Evolutionary conservation across 2,888 invertebrate genomes (phyloP).

Genomic region (Syrista parreyssii): DNA sequence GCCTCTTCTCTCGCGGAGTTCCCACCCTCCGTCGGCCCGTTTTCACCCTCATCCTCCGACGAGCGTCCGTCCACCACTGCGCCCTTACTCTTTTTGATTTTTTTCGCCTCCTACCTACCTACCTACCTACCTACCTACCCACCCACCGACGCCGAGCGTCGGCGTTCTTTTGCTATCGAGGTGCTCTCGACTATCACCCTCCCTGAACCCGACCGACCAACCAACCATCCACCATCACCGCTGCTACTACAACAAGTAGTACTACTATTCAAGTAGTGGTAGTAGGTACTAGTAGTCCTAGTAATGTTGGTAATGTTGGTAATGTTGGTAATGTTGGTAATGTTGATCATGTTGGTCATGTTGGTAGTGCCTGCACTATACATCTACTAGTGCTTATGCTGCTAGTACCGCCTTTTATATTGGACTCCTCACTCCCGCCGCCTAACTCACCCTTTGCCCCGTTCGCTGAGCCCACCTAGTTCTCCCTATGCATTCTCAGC

Average conservation of each 20-base stretch:
- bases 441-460: too few species aligned
- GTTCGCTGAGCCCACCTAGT: too few species aligned
- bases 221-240: conserved; percentile 13
- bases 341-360: too few species aligned
- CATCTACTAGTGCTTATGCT: too few species aligned
- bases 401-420: too few species aligned
- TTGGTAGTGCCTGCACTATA: too few species aligned
- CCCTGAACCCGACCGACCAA: conserved; percentile 40
- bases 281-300: too few species aligned
- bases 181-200: conserved; percentile 52
- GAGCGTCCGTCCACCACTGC: conserved; percentile 9
- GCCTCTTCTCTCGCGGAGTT: neutral
- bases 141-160: conserved; percentile 50
- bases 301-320: too few species aligned
- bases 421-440: too few species aligned
- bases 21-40: conserved; percentile 23
- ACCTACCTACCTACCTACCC: conserved; percentile 27
- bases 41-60: conserved; percentile 25
- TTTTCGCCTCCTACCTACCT: conserved; percentile 27
- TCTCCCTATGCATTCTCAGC: too few species aligned
- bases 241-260: conserved; percentile 1
- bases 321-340: too few species aligned
- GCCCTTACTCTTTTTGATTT: conserved; percentile 21
- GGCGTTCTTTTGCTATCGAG: conserved; percentile 59
- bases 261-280: too few species aligned